These are phyloP conservation scores for Glandiceps talaboti DNA, from an alignment of 53 echinoderm and acorn worm genomes.

Conservation along the genomic window DNA sequence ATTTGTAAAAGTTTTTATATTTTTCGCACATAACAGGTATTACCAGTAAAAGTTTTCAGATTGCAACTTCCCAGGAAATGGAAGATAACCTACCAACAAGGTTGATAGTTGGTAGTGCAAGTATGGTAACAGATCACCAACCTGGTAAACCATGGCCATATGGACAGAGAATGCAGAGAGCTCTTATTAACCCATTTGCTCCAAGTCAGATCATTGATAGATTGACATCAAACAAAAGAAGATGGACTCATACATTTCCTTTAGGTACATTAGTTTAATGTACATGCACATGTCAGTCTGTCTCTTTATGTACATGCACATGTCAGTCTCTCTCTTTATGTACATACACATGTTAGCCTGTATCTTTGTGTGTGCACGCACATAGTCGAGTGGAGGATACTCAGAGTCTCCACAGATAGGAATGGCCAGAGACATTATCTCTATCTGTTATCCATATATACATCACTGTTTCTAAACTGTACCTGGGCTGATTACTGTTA, in stretches of 20 bases:
- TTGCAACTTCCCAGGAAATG: constrained; percentile 2
- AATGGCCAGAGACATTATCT: too few relatives aligned
- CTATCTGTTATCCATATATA: too few relatives aligned
- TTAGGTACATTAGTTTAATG: constrained; percentile 59
- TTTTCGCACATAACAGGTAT: too few relatives aligned
- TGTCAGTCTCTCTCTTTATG: too few relatives aligned
- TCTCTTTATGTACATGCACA: too few relatives aligned
- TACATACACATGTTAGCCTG: too few relatives aligned
- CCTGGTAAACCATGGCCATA: constrained; percentile 16
- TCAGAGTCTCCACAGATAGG: too few relatives aligned
- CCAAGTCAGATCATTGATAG: constrained; percentile 37
- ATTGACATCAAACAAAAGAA: constrained; percentile 63
- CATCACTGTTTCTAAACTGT: too few relatives aligned
- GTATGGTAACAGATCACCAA: constrained; percentile 26
- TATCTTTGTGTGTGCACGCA: too few relatives aligned
- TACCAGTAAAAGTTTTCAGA: constrained; percentile 37
- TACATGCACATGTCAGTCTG: too few relatives aligned
- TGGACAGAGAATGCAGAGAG: constrained; percentile 27
- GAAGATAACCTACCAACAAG: constrained; percentile 16
- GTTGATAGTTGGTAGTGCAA: constrained; percentile 57
- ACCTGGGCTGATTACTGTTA: too few relatives aligned
- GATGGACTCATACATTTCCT: constrained; percentile 95
- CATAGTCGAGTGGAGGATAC: constrained; percentile 8
- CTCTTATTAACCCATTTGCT: constrained; percentile 79
- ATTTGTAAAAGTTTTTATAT: too few relatives aligned